phyloP scores from a whole-genome alignment of 2,797 vertebrate genomes.

The Pseudochaenichthys georgianus region DNA sequence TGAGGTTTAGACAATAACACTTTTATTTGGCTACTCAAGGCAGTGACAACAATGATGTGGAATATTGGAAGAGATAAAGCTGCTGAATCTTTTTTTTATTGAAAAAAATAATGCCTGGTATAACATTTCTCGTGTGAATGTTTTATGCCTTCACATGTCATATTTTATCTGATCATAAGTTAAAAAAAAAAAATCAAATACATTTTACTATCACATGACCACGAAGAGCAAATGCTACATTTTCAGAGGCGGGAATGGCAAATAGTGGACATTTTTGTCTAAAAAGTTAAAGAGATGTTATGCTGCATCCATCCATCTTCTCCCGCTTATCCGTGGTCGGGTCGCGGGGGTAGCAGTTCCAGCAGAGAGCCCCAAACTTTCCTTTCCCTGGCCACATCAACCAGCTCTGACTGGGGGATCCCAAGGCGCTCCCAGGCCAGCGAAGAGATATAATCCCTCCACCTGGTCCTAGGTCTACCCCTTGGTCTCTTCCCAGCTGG shows the following conservation, averaged over 20 bases:
- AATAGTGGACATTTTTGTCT: not conserved
- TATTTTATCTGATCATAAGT: not conserved
- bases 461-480: too few species aligned
- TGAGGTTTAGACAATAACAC: constrained; percentile 12
- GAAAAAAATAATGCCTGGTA: not conserved
- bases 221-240: not conserved
- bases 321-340: too few species aligned
- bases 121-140: not conserved
- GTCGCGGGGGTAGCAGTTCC: too few species aligned
- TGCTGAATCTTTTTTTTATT: not conserved
- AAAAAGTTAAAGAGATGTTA: not conserved
- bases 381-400: too few species aligned
- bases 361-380: too few species aligned
- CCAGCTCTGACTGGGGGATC: too few species aligned
- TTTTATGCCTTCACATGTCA: not conserved
- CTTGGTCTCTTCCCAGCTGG: too few species aligned
- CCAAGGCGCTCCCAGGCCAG: too few species aligned
- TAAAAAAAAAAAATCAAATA: not conserved
- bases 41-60: constrained; percentile 18
- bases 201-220: not conserved
- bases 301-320: too few species aligned
- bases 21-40: constrained; percentile 15
- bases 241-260: not conserved
- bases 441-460: too few species aligned
- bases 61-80: not conserved